Evolutionary conservation across 2,113 vertebrate species (phyloP).

Genomic region (Dipodomys stephensi): DNA sequence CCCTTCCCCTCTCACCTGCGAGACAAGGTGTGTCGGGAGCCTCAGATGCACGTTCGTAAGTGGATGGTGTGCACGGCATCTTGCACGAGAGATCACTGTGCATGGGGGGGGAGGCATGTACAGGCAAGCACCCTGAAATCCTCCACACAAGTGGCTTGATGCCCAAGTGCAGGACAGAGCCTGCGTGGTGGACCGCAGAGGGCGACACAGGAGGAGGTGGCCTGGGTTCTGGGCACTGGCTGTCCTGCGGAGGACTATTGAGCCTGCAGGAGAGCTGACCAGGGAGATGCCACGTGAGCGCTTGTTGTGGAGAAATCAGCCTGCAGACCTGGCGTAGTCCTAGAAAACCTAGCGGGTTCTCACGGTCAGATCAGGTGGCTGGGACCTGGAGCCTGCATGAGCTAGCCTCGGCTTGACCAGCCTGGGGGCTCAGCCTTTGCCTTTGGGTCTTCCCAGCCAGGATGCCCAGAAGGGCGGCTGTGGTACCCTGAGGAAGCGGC

Average conservation of each 20-base stretch:
- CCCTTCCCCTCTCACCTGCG: too few species aligned
- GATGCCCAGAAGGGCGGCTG: background rate
- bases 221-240: rapidly evolving
- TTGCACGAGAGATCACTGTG: background rate
- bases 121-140: background rate
- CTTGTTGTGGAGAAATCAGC: too few species aligned
- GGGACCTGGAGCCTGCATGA: background rate
- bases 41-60: rapidly evolving
- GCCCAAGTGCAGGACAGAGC: rapidly evolving
- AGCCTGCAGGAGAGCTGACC: background rate
- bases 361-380: rapidly evolving
- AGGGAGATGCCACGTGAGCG: rapidly evolving
- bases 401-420: background rate
- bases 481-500: background rate
- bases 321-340: too few species aligned
- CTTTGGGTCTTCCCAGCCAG: background rate
- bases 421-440: background rate
- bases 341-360: background rate
- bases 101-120: rapidly evolving
- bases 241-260: rapidly evolving
- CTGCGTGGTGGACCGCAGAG: too few species aligned
- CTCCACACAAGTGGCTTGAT: too few species aligned
- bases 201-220: rapidly evolving
- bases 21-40: background rate
- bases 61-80: rapidly evolving